A percentile compares a stretch with the other conserved stretches of the same genome.
These are phyloP conservation scores for Hydrozoanthus gracilis DNA, from an alignment of 92 coral and sea anemone genomes.

Conservation along the genomic window DNA sequence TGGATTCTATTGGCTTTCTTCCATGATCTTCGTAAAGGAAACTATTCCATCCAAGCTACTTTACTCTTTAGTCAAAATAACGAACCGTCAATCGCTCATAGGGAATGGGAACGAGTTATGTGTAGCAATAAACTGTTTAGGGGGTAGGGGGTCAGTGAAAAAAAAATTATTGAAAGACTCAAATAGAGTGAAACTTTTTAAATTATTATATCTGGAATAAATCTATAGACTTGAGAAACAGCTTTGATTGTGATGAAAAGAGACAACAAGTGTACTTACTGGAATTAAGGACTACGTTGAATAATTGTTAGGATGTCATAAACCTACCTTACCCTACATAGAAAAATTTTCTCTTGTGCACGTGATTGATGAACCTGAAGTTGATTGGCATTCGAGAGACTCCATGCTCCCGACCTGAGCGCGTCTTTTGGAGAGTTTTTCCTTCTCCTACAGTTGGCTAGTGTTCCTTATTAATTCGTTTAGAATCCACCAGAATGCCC, in stretches of 20 bases:
- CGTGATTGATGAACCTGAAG: constrained; percentile 19
- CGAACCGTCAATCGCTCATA: not conserved
- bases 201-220: no score
- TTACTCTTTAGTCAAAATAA: no score
- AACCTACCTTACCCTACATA: not conserved
- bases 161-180: not conserved
- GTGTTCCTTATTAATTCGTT: not conserved
- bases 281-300: no score
- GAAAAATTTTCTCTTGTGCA: constrained; percentile 21
- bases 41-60: no score
- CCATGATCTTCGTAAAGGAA: no score
- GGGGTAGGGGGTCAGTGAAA: not conserved
- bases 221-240: no score
- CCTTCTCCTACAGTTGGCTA: not conserved
- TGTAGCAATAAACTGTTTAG: not conserved
- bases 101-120: constrained; percentile 41
- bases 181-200: not conserved
- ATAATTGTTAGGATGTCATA: not conserved
- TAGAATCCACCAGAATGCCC: constrained; percentile 5
- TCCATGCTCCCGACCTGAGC: not conserved
- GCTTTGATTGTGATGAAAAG: no score
- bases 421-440: constrained; percentile 26
- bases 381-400: constrained; percentile 36
- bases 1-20: no score
- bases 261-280: no score